Base-by-base conservation (phyloP, 2,888 invertebrate genomes). In the Steromphala cineraria region DNA sequence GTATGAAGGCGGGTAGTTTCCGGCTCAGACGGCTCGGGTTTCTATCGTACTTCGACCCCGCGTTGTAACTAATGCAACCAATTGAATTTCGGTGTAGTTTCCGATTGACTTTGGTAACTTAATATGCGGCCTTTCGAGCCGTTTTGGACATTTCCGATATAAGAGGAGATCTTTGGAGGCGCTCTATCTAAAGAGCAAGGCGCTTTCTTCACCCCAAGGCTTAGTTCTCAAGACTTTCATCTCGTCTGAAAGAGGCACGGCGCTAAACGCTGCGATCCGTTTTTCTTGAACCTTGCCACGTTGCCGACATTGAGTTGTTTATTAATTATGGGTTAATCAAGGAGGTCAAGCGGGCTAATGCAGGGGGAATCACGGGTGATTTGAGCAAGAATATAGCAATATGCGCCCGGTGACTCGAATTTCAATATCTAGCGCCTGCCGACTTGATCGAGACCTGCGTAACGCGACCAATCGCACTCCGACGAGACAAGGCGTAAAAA, bases 71-170 rank as follows among this genome's bases (percentile, higher is more conserved):
- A 82, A 82, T 82, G 71, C 82, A 40, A 80, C 77, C 79, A 82
- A 82, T 82, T 82, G 79, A 82, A 82, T 82, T 82, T 80, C 80
- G 79, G 67, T 77, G 80, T 77, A 80, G 80, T 79, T 46, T 77
- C 71, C 82, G 80, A 77, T 80, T 82, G 82, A 82, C 82, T 77
- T 77, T 79, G 71, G 80, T 80, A 82, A 82, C 82, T 80, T 82
- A 80, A 82, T 82, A 79, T 76, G 28, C 53, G 28, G 31, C 55
- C 76, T 76, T 76, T 76, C 76, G 55, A 76, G 76, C 76, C 36
- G 55, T 53, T 53, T 76, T 55, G 76, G 53, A 76, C 76, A 76
- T 55, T 76, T 76, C 76, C 76, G 76, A 76, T 76, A 76, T 76
- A 55, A 55, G 53, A 31, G 19, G 53, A 2, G 76, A 76, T 76